Base-by-base conservation (phyloP, 1,140 invertebrate genomes). In the Apis dorsata region DNA sequence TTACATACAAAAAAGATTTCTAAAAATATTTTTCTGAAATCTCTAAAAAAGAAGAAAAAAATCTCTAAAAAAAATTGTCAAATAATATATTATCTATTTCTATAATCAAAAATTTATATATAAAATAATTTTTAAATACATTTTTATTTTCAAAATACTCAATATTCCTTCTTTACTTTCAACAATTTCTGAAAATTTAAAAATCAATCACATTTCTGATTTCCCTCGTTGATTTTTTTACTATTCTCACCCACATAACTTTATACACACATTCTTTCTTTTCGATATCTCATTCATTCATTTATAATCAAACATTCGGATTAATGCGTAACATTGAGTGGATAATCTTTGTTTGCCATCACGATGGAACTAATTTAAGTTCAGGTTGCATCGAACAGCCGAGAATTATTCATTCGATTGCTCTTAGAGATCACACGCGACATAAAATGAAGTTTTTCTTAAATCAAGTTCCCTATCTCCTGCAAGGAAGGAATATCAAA, bases 291-390 rank as follows among this genome's bases (percentile, higher is more conserved):
- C 62, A 44, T 10, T 68, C 65, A 19, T 68, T 68, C 34, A 21
- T 44, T 68, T 44, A 68, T 19, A 74, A 53, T 53, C 24, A n/a
- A 65, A 34, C 76, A 70, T 44, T 60, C 60, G 57, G 21, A 83
- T 78, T 63, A 77, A 82, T 55, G 57, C 55, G 55, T 60, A 17
- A 34, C 51, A 19, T 28, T 1, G n/a, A 17, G 57, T 8, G 49
- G 21, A 83, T 83, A 63, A 79, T 79, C 24, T 55, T 65, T 71
- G 75, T 78, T 83, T 78, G 75, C 49, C 15, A 21, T 24, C 49
- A n/a, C 15, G 17, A 34, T 21, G 59, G n/a, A 83, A 77, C 51
- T 55, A 69, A 83, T 83, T 78, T 83, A 83, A 83, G 55, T 83
- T 83, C 28, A 10, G 1, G 24, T 28, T 68, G 10, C 49, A 9